Conservation (phyloP, 1,140 invertebrate genomes). For the Yoshiicerus persimilis region DNA sequence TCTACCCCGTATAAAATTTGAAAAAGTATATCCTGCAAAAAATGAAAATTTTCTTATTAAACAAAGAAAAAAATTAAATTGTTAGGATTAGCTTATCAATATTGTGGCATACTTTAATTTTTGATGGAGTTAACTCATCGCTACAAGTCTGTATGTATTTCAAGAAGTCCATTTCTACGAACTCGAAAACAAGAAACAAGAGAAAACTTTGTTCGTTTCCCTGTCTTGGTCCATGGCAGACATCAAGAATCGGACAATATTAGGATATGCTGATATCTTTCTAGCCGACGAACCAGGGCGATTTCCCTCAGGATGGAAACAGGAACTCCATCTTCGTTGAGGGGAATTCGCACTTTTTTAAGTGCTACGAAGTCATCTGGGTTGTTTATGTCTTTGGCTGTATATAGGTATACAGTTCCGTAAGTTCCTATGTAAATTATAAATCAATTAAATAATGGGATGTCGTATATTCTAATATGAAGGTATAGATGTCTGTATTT, state of each 20-base stretch:
- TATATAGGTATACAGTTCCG: conserved; percentile 91
- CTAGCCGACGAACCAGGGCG: conserved; percentile 81
- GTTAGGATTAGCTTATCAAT: neutral
- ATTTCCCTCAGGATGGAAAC: conserved; percentile 88
- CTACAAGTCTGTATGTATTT: conserved; percentile 74
- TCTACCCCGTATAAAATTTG: conserved; percentile 91
- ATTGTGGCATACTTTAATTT: conserved; percentile 71
- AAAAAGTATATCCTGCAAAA: conserved; percentile 71
- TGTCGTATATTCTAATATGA: neutral
- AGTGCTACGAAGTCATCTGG: conserved; percentile 80
- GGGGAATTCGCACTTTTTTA: conserved; percentile 82
- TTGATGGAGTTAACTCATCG: conserved; percentile 65
- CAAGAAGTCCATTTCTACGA: conserved; percentile 86
- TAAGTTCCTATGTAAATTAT: conserved; percentile 73
- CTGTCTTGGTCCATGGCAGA: conserved; percentile 76
- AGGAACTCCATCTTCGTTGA: conserved; percentile 86
- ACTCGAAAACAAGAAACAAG: conserved; percentile 95
- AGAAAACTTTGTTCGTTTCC: conserved; percentile 71
- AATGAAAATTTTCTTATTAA: conserved; percentile 13
- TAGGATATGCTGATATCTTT: conserved; percentile 83
- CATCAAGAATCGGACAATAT: conserved; percentile 94
- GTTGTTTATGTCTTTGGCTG: conserved; percentile 76
- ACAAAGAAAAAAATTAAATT: neutral
- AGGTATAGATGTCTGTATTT: too few relatives aligned
- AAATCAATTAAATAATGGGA: neutral